Evolutionary conservation across 2,888 invertebrate genomes (phyloP).

Genomic region (Mesoligia furuncula): DNA sequence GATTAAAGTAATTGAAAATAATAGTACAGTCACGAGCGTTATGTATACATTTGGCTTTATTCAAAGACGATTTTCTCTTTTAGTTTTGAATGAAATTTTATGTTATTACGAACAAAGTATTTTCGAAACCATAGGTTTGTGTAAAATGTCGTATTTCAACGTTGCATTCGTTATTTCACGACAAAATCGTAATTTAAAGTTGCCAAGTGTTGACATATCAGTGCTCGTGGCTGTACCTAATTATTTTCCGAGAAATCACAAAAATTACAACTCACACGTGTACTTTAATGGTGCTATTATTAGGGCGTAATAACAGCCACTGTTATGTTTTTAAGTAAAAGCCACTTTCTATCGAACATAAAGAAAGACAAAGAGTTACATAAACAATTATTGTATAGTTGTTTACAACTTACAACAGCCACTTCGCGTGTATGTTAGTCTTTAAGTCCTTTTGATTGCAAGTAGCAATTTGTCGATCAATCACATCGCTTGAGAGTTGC

Average conservation of each 20-base stretch:
- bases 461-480: slow-evolving; percentile 51
- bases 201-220: too few relatives aligned
- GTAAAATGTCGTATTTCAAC: too few relatives aligned
- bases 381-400: slow-evolving; percentile 19
- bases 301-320: slow-evolving; percentile 22
- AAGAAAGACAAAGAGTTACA: slow-evolving; percentile 36
- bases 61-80: too few relatives aligned
- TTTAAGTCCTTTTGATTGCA: slow-evolving; percentile 39
- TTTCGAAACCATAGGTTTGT: too few relatives aligned
- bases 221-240: too few relatives aligned
- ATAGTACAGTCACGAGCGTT: too few relatives aligned
- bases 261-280: slow-evolving; percentile 10
- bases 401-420: slow-evolving; percentile 26
- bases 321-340: slow-evolving; percentile 19
- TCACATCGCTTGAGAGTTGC: slow-evolving; percentile 60
- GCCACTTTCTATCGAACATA: slow-evolving; percentile 27
- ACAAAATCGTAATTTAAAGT: too few relatives aligned
- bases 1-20: background rate
- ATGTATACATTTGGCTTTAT: too few relatives aligned
- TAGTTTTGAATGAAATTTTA: too few relatives aligned
- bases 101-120: too few relatives aligned
- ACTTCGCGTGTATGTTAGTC: slow-evolving; percentile 49
- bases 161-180: too few relatives aligned
- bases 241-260: background rate
- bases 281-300: slow-evolving; percentile 16